Evolutionary conservation across 2,797 vertebrate species (phyloP), one percentile per base, ranked within the genome.

Genomic region (Lacerta bilineata): DNA sequence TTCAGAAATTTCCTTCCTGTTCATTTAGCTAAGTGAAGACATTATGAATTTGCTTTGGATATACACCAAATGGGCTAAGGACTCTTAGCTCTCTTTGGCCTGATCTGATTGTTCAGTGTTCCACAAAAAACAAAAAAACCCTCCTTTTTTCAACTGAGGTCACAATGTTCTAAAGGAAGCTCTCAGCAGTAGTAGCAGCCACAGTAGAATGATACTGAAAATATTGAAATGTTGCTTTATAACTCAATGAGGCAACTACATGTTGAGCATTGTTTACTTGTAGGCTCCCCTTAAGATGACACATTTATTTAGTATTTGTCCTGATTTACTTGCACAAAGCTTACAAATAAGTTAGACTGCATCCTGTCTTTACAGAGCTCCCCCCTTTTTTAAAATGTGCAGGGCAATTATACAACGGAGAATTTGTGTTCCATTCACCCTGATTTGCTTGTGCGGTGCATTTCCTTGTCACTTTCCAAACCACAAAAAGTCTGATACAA

Each of bases 41-140:
- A 23, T 25, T 79, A 79, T 76, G 41, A 79, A 79, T 79, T 29
- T 85, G 39, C 61, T 82, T 41, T 15, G 36, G 9, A 82, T 82
- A 18, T 23, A 43, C 17, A 8, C 25, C 41, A 82, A 55, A 79
- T 55, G 29, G 55, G 36, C 13, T 75, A 18, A 75, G 72, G 8
- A 79, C 50, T 46, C 78, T 64, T 33, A 5, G n/a, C 68, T 64
- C 27, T 86, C 64, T 86, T 86, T 1, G 36, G 55, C 78, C 29
- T 68, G 29, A 68, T 86, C 29, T 68, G 29, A 68, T 46, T 46
- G 2, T 46, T 46, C 61, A 23, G n/a, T 77, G 41, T 36, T 85
- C 25, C 43, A 3, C 39, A 41, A 41, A 41, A 39, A 39, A 27
- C 25, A n/a, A 23, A 29, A 78, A 66, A 86, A n/a, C 18, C 50